phyloP scores from a whole-genome alignment of 2,888 invertebrate species.

The Drosophila rubida region DNA sequence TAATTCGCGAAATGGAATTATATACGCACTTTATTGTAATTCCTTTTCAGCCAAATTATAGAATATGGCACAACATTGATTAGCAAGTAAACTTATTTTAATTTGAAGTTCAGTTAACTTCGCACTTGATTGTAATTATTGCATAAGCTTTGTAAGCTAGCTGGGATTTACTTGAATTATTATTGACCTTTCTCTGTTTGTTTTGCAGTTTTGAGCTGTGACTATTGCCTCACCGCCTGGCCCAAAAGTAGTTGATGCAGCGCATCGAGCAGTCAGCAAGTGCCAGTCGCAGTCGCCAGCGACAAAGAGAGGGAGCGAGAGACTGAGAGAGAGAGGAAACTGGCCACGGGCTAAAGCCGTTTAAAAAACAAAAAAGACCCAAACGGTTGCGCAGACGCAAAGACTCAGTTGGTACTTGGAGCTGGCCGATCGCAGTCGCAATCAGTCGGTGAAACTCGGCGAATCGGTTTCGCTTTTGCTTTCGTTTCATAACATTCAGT shows the following conservation, averaged over 20 bases:
- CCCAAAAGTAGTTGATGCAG: constrained; percentile 10
- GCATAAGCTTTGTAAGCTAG: neutral
- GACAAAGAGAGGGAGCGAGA: neutral
- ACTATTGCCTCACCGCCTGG: constrained; percentile 16
- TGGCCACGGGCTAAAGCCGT: constrained; percentile 16
- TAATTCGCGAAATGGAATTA: too few species aligned
- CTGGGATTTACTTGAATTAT: constrained; percentile 6
- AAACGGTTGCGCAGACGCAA: constrained; percentile 71
- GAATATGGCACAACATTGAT: too few species aligned
- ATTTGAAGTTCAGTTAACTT: neutral
- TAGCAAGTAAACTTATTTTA: too few species aligned
- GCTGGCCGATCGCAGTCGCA: constrained; percentile 46
- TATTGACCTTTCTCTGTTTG: constrained; percentile 6
- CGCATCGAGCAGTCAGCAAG: constrained; percentile 11
- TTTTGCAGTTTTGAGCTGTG: neutral
- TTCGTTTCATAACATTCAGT: constrained; percentile 43
- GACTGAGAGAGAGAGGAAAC: constrained; percentile 9
- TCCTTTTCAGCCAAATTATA: too few species aligned
- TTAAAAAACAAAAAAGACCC: constrained; percentile 25
- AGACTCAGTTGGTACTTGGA: constrained; percentile 67
- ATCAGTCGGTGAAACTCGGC: constrained; percentile 10
- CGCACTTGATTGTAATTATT: neutral
- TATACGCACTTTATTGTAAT: too few species aligned
- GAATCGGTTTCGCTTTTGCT: constrained; percentile 12
- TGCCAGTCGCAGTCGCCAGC: neutral